A percentile compares a stretch with the other conserved stretches of the same genome.
These are phyloP conservation scores for Chaenogobius annularis DNA, from an alignment of 2,113 vertebrate genomes.

Conservation along the genomic window DNA sequence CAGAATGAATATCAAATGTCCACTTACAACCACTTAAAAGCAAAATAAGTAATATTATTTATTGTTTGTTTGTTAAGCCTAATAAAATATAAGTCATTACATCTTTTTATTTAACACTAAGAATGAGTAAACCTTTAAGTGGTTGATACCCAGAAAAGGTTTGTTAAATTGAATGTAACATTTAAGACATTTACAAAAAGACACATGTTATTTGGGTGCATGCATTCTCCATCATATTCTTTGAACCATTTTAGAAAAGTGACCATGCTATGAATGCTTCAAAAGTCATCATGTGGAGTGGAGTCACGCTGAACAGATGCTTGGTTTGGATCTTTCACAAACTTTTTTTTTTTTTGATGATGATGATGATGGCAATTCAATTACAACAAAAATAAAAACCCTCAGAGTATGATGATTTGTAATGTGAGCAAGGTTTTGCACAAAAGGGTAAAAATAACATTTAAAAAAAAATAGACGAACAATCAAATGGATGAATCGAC, in stretches of 20 bases:
- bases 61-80: neutral
- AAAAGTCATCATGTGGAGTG: slow-evolving; percentile 46
- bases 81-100: too few species aligned
- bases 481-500: slow-evolving; percentile 44
- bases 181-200: slow-evolving; percentile 56
- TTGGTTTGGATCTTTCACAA: slow-evolving; percentile 22
- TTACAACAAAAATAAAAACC: neutral
- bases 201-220: slow-evolving; percentile 63
- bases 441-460: neutral
- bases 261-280: slow-evolving; percentile 69
- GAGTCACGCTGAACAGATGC: slow-evolving; percentile 51
- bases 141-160: slow-evolving; percentile 54
- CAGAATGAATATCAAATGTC: slow-evolving; percentile 19
- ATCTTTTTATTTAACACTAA: slow-evolving; percentile 24
- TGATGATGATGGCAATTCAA: neutral
- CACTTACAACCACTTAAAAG: slow-evolving; percentile 32
- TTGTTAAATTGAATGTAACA: slow-evolving; percentile 55
- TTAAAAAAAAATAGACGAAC: slow-evolving; percentile 33
- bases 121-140: slow-evolving; percentile 57
- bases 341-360: slow-evolving; percentile 3
- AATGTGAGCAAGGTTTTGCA: neutral
- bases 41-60: slow-evolving; percentile 65
- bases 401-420: neutral
- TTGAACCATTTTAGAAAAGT: slow-evolving; percentile 62
- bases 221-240: slow-evolving; percentile 72